Percentiles rank a stretch among this genome's conserved stretches.
Conservation (phyloP, 2,113 vertebrate species). For the Melanocharis versteri region DNA sequence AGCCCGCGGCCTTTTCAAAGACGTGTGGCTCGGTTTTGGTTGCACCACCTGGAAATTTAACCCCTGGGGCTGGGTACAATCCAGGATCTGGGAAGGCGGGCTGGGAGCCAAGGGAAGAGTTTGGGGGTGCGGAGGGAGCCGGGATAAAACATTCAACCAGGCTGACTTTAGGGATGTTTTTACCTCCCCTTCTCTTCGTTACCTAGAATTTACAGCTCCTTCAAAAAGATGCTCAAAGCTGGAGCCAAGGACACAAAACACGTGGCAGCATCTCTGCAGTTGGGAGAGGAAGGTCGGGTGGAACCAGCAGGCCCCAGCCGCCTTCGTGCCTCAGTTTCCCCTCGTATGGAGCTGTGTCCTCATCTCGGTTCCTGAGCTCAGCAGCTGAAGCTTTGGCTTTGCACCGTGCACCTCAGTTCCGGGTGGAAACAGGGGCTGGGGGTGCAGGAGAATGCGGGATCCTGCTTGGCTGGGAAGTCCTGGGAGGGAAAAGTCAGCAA, state of each 20-base stretch:
- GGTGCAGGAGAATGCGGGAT: neutral
- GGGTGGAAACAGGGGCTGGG: neutral
- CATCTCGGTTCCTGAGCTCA: neutral
- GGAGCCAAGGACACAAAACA: neutral
- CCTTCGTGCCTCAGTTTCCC: neutral
- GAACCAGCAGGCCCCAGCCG: neutral
- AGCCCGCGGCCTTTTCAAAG: neutral
- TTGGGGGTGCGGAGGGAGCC: neutral
- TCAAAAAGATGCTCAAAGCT: neutral
- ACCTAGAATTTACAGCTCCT: neutral
- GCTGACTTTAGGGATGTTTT: neutral
- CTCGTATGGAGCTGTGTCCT: accelerated
- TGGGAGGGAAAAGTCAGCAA: neutral
- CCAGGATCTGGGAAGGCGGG: neutral
- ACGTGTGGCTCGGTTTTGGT: neutral
- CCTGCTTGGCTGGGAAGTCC: neutral
- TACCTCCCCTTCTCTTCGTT: neutral
- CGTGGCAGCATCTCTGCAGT: accelerated
- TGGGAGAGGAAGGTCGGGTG: accelerated
- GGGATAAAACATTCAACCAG: neutral
- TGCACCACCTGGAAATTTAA: neutral
- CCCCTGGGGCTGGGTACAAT: neutral
- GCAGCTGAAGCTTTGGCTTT: neutral
- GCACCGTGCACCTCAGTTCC: accelerated
- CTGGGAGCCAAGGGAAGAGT: neutral